Base-by-base conservation (phyloP, 2,888 invertebrate species). In the Sphinx pinastri region DNA sequence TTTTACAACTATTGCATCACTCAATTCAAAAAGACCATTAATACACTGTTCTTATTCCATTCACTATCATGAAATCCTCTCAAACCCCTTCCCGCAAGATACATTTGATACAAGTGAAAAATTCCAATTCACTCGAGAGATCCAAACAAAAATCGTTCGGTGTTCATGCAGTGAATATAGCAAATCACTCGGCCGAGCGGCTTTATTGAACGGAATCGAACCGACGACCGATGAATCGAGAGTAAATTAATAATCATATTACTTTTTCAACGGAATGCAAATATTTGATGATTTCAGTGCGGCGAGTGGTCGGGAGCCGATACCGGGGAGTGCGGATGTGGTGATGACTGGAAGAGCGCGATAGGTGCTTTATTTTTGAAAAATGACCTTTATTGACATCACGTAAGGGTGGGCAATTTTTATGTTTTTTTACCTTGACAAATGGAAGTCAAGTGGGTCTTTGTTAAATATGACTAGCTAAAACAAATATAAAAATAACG, bases 211-310 rank as follows among this genome's bases (percentile, higher is more conserved):
- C 84, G 82, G 85, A 83, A 89, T 86, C 83, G 86, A 85, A 86
- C 82, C 77, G 78, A 75, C 75, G 75, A 76, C 77, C 83, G 85
- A 82, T 92, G 92, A 93, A 93, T 90, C 85, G 91, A 77, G 85
- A 83, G 88, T 86, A 92, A 93, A 94, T 94, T 93, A 93, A 92
- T 93, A 94, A 94, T 92, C 87, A 89, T 88, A 92, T 94, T 93
- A 94, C 90, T 93, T 92, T 93, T 93, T 91, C 91, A 89, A 83
- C 79, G 85, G 88, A 87, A 92, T 92, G 92, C 91, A 94, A 93
- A 93, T 93, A 92, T 93, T 92, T 92, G 90, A 90, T 89, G 92
- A 90, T 91, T 91, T 90, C 88, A 83, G 83, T 88, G 92, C 75
- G 88, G 91, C 85, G 88, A 84, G 84, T 88, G 89, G 63, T 49